Base-by-base conservation (phyloP, 2,113 vertebrate genomes). In the Hystrix brachyura region DNA sequence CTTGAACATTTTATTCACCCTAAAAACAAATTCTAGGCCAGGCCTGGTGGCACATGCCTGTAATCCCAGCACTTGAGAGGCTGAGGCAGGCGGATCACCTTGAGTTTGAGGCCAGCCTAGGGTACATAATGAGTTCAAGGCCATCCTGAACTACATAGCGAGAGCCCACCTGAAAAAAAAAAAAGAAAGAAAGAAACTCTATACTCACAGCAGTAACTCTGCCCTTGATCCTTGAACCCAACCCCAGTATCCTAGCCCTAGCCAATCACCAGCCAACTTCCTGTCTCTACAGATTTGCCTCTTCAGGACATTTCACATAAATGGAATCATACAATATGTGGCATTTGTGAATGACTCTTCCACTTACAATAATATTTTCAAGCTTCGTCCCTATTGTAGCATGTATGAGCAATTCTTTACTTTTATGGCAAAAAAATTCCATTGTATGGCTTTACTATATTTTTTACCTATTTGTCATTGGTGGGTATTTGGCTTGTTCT, bases 1-100 rank as follows among this genome's bases (percentile, higher is more conserved):
- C 74, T 72, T 59, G 79, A 92, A 81, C 43, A 55, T 85, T 95
- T 92, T n/a, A 86, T 80, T 74, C 38, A 60, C 57, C 29, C 43
- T 14, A 14, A 14, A 27, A 59, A 81, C 48, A 90, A 46, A 82
- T 59, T 69, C 48, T 69, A 46, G 38, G 38, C 38, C 38, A 38
- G 38, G 38, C 38, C 38, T 38, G 38, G 38, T 38, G 38, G 38
- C 38, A 38, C 38, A 38, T 38, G 38, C 38, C 38, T 38, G 38
- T 38, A 38, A 38, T 38, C 38, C 38, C 38, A 38, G 38, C 38
- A 38, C 38, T 38, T 38, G 38, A 38, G 2, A 38, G 38, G 38
- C 38, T 38, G 38, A 38, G 38, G 38, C 38, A 38, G 38, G 38
- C 38, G 38, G 38, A 38, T 38, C 38, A 38, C 38, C 38, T 38